Conservation (phyloP, 2,797 vertebrate species). For the Poecilia picta region DNA sequence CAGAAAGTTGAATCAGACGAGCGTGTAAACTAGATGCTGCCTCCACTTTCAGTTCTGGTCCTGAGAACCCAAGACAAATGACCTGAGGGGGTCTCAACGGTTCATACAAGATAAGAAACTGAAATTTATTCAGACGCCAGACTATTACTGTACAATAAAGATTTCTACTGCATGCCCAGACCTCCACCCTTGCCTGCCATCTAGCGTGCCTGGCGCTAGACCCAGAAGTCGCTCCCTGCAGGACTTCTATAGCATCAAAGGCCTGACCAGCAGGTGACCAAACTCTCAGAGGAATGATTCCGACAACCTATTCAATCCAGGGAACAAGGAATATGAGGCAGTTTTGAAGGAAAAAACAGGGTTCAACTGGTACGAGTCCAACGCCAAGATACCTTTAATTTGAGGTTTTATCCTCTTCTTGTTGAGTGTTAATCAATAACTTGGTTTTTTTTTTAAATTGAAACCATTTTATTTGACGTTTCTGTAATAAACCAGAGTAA, state of each 20-base stretch:
- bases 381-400: neutral
- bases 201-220: neutral
- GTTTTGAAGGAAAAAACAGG: neutral
- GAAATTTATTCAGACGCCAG: neutral
- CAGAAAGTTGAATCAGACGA: neutral
- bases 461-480: neutral
- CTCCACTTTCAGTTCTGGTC: neutral
- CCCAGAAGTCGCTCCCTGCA: neutral
- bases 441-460: neutral
- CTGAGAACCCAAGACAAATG: neutral
- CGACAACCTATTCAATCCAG: neutral
- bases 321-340: neutral
- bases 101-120: neutral
- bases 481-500: neutral
- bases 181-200: neutral
- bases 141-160: neutral
- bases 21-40: neutral
- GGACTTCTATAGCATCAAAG: neutral
- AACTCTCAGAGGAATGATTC: neutral
- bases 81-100: neutral
- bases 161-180: neutral
- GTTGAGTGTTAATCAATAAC: neutral
- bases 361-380: neutral
- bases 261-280: neutral
- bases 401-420: neutral